Evolutionary conservation across 2,888 invertebrate species (phyloP).

Genomic region (Meta bourneti): DNA sequence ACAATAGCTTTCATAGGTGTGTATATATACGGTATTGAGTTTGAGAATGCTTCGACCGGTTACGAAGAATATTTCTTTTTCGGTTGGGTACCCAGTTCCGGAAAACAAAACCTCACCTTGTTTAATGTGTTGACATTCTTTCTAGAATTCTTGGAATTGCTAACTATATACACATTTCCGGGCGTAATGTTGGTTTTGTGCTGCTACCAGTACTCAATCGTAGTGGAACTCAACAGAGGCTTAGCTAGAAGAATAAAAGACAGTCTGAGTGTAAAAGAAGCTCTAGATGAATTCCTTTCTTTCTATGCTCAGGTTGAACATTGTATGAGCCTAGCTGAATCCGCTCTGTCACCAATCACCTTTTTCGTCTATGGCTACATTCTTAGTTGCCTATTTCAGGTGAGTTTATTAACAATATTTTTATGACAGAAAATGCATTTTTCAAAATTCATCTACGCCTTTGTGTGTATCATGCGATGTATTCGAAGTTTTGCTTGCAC

Average conservation of each 20-base stretch:
- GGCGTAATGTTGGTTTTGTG: constrained; percentile 38
- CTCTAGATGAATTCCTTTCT: constrained; percentile 34
- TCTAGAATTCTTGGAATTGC: constrained; percentile 29
- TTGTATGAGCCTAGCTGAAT: constrained; percentile 24
- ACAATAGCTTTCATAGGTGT: not conserved
- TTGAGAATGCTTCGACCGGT: not conserved
- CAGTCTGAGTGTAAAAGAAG: not conserved
- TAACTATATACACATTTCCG: constrained; percentile 37
- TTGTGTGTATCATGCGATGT: no score
- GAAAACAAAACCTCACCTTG: not conserved
- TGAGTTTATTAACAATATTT: constrained; percentile 8
- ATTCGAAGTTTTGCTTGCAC: no score
- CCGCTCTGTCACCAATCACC: constrained; percentile 31
- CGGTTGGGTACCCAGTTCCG: not conserved
- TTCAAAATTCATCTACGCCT: no score
- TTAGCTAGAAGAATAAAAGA: constrained; percentile 35
- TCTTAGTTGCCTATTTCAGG: constrained; percentile 54
- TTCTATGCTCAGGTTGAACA: constrained; percentile 14
- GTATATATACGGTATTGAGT: constrained; percentile 4
- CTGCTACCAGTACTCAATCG: constrained; percentile 43
- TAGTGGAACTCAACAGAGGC: constrained; percentile 22
- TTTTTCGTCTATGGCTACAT: constrained; percentile 53
- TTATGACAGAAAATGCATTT: not conserved
- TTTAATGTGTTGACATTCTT: not conserved
- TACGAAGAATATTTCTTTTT: constrained; percentile 50